Base-by-base conservation (phyloP, 37 sponge, comb jelly and placozoan species). In the Amphimedon queenslandica region DNA sequence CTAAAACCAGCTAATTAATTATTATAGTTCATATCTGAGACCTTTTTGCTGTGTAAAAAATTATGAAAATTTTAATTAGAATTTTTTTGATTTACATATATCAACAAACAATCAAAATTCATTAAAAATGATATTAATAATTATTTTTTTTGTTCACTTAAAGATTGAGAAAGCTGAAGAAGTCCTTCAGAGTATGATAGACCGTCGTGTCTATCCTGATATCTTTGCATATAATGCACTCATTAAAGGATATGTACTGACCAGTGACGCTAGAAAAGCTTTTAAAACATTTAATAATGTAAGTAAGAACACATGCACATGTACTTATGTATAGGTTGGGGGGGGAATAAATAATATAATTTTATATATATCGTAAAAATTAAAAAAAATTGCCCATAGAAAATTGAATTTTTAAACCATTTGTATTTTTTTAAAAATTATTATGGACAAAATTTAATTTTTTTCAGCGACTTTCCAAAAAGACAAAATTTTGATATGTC, bases 221-320 rank as follows among this genome's bases (percentile, higher is more conserved):
- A 56, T 37, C 10, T 71, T 66, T 4, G 73, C 72, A 28, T 89
- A 37, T 79, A 89, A 89, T 76, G 56, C 30, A 4, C 73, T 89
- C 35, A 79, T 89, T 3, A 40, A 76, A 56, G 90, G 63, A 5
- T 57, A 74, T 51, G 71, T 63, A 16, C 61, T 80, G 34, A 55
- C 31, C 23, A 77, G 84, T 0, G 73, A 89, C 2, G 38, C 69
- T 25, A 72, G 67, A 30, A 40, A 20, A 23, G 80, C 81, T 6
- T 89, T 89, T 64, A 83, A 80, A 53, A 56, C 69, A 8, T 89
- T 89, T 80, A 89, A 89, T 42, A 68, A 89, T 30, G 90, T 89
- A 25, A 71, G 82, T 40, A 32, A 0, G 53, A 18, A 8, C 53
- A 18, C 8, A 47, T 18, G 8, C 53, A 47, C 53, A 18, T 8